Percentiles rank a stretch among this genome's conserved stretches.
phyloP scores from a whole-genome alignment of 2,888 invertebrate genomes.

The Camptogramma bilineatum region DNA sequence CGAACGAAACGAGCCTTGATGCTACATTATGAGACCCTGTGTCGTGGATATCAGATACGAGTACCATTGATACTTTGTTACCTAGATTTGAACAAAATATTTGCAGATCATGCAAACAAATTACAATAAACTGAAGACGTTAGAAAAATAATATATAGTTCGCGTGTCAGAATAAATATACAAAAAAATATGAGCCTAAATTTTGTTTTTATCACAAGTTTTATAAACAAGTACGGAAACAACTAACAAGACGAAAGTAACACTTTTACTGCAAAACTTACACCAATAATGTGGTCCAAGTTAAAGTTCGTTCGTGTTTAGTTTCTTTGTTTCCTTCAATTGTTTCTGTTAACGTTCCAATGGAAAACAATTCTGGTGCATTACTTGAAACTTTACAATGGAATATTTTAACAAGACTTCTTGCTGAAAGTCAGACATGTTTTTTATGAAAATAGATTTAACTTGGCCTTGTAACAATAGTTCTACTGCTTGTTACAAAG shows the following conservation, averaged over 20 bases:
- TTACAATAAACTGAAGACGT: too few species aligned
- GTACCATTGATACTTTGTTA: too few species aligned
- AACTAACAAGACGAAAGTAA: neutral
- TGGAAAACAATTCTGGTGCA: slow-evolving; percentile 22
- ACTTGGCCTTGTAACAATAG: neutral
- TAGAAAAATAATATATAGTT: too few species aligned
- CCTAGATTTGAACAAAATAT: too few species aligned
- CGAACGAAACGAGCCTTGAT: too few species aligned
- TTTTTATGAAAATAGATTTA: neutral
- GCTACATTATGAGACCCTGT: too few species aligned
- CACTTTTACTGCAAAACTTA: slow-evolving; percentile 3
- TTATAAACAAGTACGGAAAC: neutral
- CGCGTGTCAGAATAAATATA: too few species aligned
- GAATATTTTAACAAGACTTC: neutral
- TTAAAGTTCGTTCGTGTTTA: slow-evolving; percentile 27
- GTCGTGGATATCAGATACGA: too few species aligned
- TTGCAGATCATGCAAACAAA: too few species aligned
- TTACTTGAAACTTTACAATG: slow-evolving; percentile 20
- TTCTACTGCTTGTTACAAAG: too few species aligned
- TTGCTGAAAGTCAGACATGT: neutral
- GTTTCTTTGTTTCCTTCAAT: slow-evolving; percentile 29
- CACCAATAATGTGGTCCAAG: slow-evolving; percentile 19
- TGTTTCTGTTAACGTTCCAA: slow-evolving; percentile 27
- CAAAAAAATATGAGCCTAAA: too few species aligned
- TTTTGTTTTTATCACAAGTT: too few species aligned